Base-by-base conservation (phyloP, 2,113 vertebrate species). In the Cygnus atratus region DNA sequence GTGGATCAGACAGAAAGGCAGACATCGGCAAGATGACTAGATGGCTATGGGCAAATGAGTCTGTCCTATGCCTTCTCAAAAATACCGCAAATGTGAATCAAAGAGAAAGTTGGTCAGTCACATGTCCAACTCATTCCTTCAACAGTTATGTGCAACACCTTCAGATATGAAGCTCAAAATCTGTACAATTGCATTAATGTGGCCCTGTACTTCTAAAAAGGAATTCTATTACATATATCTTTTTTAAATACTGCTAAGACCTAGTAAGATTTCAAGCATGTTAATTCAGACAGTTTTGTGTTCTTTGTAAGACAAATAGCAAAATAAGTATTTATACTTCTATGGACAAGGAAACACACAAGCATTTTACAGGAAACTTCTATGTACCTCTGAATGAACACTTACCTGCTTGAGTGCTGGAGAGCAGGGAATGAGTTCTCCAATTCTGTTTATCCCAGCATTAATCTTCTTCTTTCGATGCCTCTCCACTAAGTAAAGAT, bases 381-480 rank as follows among this genome's bases (percentile, higher is more conserved):
- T 41, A 58, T 6, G 16, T 17, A 78, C 24, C 20, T 79, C 46
- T 77, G 84, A 68, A 41, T 0, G 11, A 70, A 73, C 39, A 84
- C 96, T 97, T 97, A 99, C 99, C 98, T 99, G 99, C 95, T 99
- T 99, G 89, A 99, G 98, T 39, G 99, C 99, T 94, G 99, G 99
- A 79, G 99, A 99, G 95, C 99, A 99, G 4, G 99, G 99, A 94
- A 99, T 98, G 88, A 99, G 98, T 93, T 99, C 99, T 96, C 99
- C 99, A 88, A 99, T 99, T 96, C 99, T 98, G 94, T 99, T 99
- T 96, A 99, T 99, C 61, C 99, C 99, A 85, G 99, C 98, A 97
- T 99, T 99, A 89, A 99, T 99, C 98, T 99, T 99, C 97, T 99
- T 99, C 97, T 99, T 99, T 92, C 99, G 98, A 97, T 99, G 99